Evolutionary conservation across 2,797 vertebrate species (phyloP), one percentile per base, ranked within the genome.

Genomic region (Cottoperca gobio): DNA sequence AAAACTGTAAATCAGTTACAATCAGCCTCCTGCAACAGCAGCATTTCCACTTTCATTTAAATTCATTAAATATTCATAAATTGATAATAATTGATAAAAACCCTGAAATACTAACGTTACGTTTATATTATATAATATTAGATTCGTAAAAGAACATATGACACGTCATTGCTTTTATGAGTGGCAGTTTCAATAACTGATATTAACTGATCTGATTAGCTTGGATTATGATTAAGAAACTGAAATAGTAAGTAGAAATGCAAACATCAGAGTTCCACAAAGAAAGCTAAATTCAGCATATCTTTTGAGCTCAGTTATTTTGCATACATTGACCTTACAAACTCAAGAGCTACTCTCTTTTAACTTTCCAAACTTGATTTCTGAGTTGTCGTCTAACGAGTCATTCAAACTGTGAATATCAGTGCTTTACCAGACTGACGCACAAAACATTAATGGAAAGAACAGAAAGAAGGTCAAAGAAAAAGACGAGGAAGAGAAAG

Each of bases 401-500:
- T 74, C 57, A 42, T 23, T 59, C 26, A 53, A 28, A 69, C 50
- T 14, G 43, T 60, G 35, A 55, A 52, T 12, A 24, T 48, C 35
- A 6, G 23, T 0, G 23, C 59, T 66, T 58, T 8, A 6, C n/a
- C 24, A 63, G 37, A 43, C 60, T 42, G 40, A 8, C 31, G 6
- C 31, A 33, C 31, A 69, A 73, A 71, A 59, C 42, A 61, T 26
- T 12, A 52, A 42, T 49, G 26, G 23, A 65, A 57, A 53, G 43
- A 69, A 69, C 12, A n/a, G 24, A 48, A 16, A 60, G 21, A 70
- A 73, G 55, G 62, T 76, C 69, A 46, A 52, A 46, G 46, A n/a
- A 33, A 64, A 55, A 6, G 2, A 35, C 26, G 9, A 16, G 14
- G 54, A 21, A 35, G 39, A n/a, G 40, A 49, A 66, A 39, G 14